Evolutionary conservation across 2,888 invertebrate genomes (phyloP), one percentile per base, ranked within the genome.

Genomic region (Eupithecia exiguata): DNA sequence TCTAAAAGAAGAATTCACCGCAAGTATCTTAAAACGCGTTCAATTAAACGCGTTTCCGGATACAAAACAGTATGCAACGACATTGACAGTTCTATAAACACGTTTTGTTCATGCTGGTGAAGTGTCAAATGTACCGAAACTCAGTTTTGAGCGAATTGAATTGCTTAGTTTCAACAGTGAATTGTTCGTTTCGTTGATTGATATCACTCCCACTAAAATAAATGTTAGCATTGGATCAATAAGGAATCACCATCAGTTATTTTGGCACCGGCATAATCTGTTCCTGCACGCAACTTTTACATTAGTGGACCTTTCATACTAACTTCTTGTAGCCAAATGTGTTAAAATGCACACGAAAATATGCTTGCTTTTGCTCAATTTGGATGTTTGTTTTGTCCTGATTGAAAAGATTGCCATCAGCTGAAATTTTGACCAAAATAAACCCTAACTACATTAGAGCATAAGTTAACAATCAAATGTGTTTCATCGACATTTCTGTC

Each of bases 201-300:
- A 58, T 58, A 58, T 58, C 12, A 4, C 58, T 58, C 49, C 49
- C 72, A 68, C 65, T 62, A 58, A 74, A 76, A 76, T 49, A 74
- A 78, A 79, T 78, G 78, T 77, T 81, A 77, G 76, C 79, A 81
- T 74, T 70, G 77, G 79, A 84, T 82, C 85, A 70, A 86, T 86
- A 81, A 82, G 81, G 80, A 81, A 83, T 78, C 80, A 81, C 79
- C 74, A 82, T 85, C 81, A 80, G 84, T 86, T 84, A 86, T 86
- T 87, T 88, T 86, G 84, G 85, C 86, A 83, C 81, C 79, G 76
- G 77, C 72, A 35, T 78, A 36, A 80, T 84, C 80, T 77, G 72
- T 77, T 67, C 53, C 46, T 49, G 70, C 88, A 88, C 87, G 89
- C 88, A 75, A 88, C 83, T 76, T 74, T 69, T 74, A 72, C 83